Evolutionary conservation across 2,113 vertebrate species (phyloP), one percentile per base, ranked within the genome.

Genomic region (Phaetusa simplex): DNA sequence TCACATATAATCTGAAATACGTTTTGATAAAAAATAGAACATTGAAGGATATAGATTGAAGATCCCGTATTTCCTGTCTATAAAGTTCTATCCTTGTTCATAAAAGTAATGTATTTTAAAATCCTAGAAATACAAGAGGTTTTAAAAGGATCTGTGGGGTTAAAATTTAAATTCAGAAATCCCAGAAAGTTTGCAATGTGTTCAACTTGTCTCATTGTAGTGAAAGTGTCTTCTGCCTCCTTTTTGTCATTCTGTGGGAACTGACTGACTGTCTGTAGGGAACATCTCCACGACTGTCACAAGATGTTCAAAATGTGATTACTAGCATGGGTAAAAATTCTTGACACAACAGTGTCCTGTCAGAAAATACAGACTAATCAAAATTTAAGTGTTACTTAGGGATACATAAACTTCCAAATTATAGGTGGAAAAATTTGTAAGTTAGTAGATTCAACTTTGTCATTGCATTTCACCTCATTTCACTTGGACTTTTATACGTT

Each of bases 111-210:
- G 38, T 83, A 12, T 71, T 94, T 97, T 55, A 61, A 61, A 93
- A 76, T 45, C 22, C 42, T 79, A 55, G 82, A 58, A 88, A 86
- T 50, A 72, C 62, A 82, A 43, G 62, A n/a, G 59, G 5, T 81
- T 95, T 97, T 86, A 92, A 91, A 96, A 62, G 29, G 2, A 71
- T 69, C 38, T 88, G 38, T 70, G 77, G 26, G 52, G 18, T 92
- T 97, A 93, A 96, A 64, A 95, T 50, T 78, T 90, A 72, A 90
- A 95, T 95, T 92, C 67, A 70, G 34, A 84, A 94, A 94, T 88
- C 43, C 40, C 53, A 74, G 69, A 58, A 86, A 62, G 52, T 85
- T 92, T 83, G 77, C 82, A 76, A 43, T 62, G 38, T 26, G 23
- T 88, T 62, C 61, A 34, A 36, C 56, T 94, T 82, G 65, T 66